These are phyloP conservation scores for Pristionchus mayeri DNA, from an alignment of 2,888 invertebrate species.

Conservation along the genomic window DNA sequence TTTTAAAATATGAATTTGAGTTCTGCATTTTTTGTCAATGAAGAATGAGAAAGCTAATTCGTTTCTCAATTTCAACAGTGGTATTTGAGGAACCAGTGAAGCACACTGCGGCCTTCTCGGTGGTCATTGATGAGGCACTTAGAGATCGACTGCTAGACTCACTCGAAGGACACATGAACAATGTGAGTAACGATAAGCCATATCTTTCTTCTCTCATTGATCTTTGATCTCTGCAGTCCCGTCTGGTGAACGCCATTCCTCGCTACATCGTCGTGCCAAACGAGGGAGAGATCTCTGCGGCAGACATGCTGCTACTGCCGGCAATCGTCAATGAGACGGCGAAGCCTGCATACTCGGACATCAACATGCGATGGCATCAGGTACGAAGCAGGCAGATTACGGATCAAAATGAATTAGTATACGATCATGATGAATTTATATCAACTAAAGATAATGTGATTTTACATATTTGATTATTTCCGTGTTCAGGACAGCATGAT, in stretches of 20 bases:
- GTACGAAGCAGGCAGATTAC: not conserved
- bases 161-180: not conserved
- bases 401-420: not conserved
- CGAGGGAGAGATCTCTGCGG: conserved; percentile 57
- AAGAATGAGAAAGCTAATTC: too few relatives aligned
- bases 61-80: too few relatives aligned
- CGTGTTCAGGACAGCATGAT: not conserved
- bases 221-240: conserved; percentile 48
- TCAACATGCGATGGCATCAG: conserved; percentile 42
- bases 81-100: conserved; percentile 53
- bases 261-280: conserved; percentile 72
- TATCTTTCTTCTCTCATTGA: not conserved
- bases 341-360: not conserved
- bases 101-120: conserved; percentile 50
- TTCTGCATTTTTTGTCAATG: too few relatives aligned
- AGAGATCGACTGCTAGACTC: not conserved
- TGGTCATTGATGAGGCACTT: not conserved
- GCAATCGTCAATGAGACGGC: not conserved
- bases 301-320: not conserved
- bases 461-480: not conserved
- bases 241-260: conserved; percentile 58
- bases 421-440: not conserved
- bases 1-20: too few relatives aligned
- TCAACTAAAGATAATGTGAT: not conserved
- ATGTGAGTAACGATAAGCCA: not conserved